Base-by-base conservation (phyloP, 1,140 invertebrate genomes). In the Sitodiplosis mosellana region DNA sequence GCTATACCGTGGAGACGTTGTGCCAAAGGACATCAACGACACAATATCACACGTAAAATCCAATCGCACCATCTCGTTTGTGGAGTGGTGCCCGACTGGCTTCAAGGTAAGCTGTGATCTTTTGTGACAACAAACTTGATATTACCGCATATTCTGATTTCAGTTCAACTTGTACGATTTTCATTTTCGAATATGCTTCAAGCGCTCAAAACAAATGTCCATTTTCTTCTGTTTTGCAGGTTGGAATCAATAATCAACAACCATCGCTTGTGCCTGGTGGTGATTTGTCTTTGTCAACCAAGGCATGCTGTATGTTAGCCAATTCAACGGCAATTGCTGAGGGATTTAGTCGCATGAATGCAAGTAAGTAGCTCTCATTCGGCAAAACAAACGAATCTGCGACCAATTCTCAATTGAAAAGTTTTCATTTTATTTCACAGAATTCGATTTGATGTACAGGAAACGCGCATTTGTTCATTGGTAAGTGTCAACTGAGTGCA, bases 291-390 rank as follows among this genome's bases (percentile, higher is more conserved):
- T 69, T 70, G 45, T 64, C 70, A 49, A 62, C 63, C 61, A 64
- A 76, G 46, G 77, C 77, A 19, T 74, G 77, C 2, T 80, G 75
- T 56, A 78, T 81, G 78, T 65, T 81, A 49, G 73, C 74, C 58
- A 81, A 80, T 63, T 81, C 78, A 17, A 83, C 79, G 0, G 79
- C 80, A 50, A 81, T 82, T 50, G 76, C 75, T 15, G 77, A 81
- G 56, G 78, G 77, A 5, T 82, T 77, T 76, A 70, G 69, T 51
- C 68, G 77, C 64, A 80, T 17, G 72, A 80, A 60, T 72, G 78
- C 61, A 83, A 83, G 27, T 27, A 27, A 27, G 27, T 27, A 27
- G 3, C 10, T 27, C 4, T 27, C 27, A 27, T 10, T 27, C 27
- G 10, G 10, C n/a, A n/a, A n/a, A n/a, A n/a, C n/a, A n/a, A n/a